Base-by-base conservation (phyloP, 2,888 invertebrate genomes). In the Pachycephus smyrnensis region DNA sequence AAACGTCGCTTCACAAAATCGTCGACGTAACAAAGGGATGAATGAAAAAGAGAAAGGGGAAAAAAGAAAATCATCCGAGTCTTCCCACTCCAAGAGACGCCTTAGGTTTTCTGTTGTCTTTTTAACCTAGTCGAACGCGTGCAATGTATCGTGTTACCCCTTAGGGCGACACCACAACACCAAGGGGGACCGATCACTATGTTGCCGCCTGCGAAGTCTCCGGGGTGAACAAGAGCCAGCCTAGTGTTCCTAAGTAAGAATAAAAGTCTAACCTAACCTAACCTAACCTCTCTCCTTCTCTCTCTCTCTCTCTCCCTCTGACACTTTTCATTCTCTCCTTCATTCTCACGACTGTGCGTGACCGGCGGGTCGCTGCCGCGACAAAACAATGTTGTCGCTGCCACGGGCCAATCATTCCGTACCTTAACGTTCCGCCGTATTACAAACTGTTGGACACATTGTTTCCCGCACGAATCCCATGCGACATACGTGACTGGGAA, bases 361-460 rank as follows among this genome's bases (percentile, higher is more conserved):
- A 84, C 83, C 83, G 82, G 79, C 77, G 82, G 81, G 77, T 80
- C 80, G 77, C 78, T 80, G 82, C 78, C 83, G 82, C 88, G 87
- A 89, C 88, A 88, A 90, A 90, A 90, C 90, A 89, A 90, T 89
- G 87, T 90, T 88, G 87, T 88, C 88, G 87, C 81, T 76, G 77
- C 78, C 78, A 82, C 77, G 78, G 81, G 40, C 40, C 80, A 77
- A 80, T 78, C 79, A 75, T 79, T 77, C 76, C 81, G 81, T 80
- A 83, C 83, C 84, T 86, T 85, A 84, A 85, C 87, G 87, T 87
- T 89, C 87, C 86, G 86, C 82, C 80, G 40, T 40, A 40, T 40
- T 40, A 40, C 40, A 40, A 40, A 40, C 40, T 40, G 40, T 40
- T 40, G 82, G 81, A 83, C 84, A 87, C 88, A 90, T 90, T 90